Base-by-base conservation (phyloP, 2,888 invertebrate genomes). In the Brachylomia viminalis region DNA sequence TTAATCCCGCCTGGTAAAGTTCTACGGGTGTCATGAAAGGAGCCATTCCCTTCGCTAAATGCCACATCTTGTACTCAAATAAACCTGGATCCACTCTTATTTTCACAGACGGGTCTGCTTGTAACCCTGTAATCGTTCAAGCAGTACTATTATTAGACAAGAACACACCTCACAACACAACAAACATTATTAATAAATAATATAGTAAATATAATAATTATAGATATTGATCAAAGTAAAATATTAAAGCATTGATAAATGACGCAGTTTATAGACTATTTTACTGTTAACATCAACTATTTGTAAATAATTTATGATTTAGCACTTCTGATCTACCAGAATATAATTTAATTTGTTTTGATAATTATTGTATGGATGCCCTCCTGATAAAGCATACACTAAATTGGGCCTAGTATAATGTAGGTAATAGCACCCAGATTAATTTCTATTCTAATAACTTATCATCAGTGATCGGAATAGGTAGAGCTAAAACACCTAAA, bases 51-150 rank as follows among this genome's bases (percentile, higher is more conserved):
- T 98, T 98, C 1, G 97, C 97, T 93, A 88, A n/a, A 82, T 99
- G 98, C 99, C 99, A 99, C 52, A 98, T 97, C 91, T 99, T 97
- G 98, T 98, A 99, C 94, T 99, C 99, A 94, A 99, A 99, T 59
- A 99, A 95, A 0, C 98, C 99, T 0, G 99, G 99, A 92, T 99
- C 99, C 27, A 99, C 97, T 88, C 97, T 97, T 45, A 99, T 97
- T 86, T 97, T 97, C 52, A 98, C 92, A 8, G 97, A 96, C 1
- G 97, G 95, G 45, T 95, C 95, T 2, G 97, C 90, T 86, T 97
- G 95, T 4, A 97, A 89, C 47, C 97, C 97, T 97, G 86, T 13
- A 90, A 89, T 30, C 30, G 8, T 33, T n/a, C 2, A 64, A 30
- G 33, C 11, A 52, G 10, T 47, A 20, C 27, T 42, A 49, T 61